These are phyloP conservation scores for Taeniopygia guttata DNA, from an alignment of 2,797 vertebrate genomes.

Conservation along the genomic window DNA sequence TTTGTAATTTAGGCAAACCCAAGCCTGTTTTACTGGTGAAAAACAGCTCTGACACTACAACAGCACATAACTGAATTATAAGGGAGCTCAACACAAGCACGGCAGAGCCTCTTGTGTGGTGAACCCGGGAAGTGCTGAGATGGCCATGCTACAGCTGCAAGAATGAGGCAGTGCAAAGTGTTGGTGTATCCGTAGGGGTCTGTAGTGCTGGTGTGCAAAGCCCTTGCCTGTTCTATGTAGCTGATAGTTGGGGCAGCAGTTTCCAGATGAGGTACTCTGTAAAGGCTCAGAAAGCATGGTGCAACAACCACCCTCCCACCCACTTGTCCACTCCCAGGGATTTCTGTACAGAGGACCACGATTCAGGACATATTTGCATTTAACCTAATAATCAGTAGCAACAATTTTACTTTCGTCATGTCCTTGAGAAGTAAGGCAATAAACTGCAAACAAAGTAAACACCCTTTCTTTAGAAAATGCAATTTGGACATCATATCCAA, in stretches of 20 bases:
- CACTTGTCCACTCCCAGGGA: neutral
- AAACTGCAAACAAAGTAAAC: constrained; percentile 35
- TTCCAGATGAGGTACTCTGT: neutral
- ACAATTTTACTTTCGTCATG: neutral
- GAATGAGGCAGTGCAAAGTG: neutral
- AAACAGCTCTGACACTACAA: neutral
- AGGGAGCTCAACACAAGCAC: neutral
- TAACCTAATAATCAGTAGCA: neutral
- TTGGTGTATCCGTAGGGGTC: rapidly evolving
- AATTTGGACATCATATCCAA: constrained; percentile 13
- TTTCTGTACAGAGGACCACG: neutral
- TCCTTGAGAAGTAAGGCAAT: constrained; percentile 41
- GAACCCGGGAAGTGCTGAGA: neutral
- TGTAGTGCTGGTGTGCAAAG: neutral
- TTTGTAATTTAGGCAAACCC: neutral
- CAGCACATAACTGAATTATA: neutral
- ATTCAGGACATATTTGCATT: neutral
- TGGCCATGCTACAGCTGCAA: neutral
- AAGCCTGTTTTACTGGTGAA: neutral
- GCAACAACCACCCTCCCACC: neutral
- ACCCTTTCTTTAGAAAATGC: constrained; percentile 10
- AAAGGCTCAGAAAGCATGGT: neutral
- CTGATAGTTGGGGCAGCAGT: neutral
- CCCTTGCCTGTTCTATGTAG: neutral
- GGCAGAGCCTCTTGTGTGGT: neutral